Evolutionary conservation across 2,888 invertebrate genomes (phyloP).

Genomic region (Pammene aurita): DNA sequence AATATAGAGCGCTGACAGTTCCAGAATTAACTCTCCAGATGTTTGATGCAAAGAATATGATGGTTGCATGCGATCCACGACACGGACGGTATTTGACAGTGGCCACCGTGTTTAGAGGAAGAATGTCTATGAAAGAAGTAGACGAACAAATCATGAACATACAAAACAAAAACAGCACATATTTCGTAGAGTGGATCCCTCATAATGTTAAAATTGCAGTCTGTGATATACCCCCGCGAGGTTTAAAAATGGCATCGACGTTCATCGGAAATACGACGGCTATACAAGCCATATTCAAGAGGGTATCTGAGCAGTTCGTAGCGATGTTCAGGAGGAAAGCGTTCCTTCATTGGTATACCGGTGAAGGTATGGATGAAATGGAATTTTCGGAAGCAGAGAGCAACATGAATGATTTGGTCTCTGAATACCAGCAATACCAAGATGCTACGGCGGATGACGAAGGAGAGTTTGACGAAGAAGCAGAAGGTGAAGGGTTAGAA

Average conservation of each 20-base stretch:
- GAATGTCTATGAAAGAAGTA: slow-evolving; percentile 97
- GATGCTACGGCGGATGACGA: slow-evolving; percentile 84
- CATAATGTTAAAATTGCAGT: slow-evolving; percentile 91
- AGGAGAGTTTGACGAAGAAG: slow-evolving; percentile 82
- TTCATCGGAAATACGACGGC: slow-evolving; percentile 94
- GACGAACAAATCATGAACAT: slow-evolving; percentile 90
- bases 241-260: slow-evolving; percentile 93
- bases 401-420: slow-evolving; percentile 89
- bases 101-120: slow-evolving; percentile 93
- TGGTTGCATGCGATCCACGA: slow-evolving; percentile 96
- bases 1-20: slow-evolving; percentile 94
- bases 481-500: slow-evolving; percentile 79
- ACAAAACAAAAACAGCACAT: slow-evolving; percentile 90
- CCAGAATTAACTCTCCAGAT: slow-evolving; percentile 90
- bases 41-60: slow-evolving; percentile 89
- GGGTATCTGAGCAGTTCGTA: slow-evolving; percentile 92
- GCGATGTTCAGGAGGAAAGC: slow-evolving; percentile 98
- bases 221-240: slow-evolving; percentile 89
- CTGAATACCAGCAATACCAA: slow-evolving; percentile 91
- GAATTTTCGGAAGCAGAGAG: slow-evolving; percentile 96
- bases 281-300: slow-evolving; percentile 93
- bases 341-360: slow-evolving; percentile 98
- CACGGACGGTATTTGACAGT: slow-evolving; percentile 95
- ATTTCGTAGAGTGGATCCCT: slow-evolving; percentile 92
- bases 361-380: slow-evolving; percentile 96